Conservation (phyloP, 2,888 invertebrate species). For the Apodemia duryi region DNA sequence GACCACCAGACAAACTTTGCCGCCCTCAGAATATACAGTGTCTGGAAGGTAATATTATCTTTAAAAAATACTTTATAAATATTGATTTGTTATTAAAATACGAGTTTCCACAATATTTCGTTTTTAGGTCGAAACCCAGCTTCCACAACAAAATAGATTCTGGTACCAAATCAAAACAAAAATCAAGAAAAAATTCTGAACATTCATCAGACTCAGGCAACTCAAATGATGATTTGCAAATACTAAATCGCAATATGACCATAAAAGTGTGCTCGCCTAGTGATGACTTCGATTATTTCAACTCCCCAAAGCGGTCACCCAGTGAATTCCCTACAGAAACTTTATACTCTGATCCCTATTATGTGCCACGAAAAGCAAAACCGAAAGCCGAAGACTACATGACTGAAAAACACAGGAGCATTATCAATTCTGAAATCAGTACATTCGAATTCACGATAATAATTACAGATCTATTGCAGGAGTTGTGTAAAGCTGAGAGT, state of each 20-base stretch:
- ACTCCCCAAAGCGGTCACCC: constrained; percentile 59
- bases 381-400: constrained; percentile 75
- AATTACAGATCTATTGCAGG: constrained; percentile 77
- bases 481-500: constrained; percentile 74
- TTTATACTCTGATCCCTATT: constrained; percentile 49
- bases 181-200: constrained; percentile 41
- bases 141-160: constrained; percentile 42
- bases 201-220: constrained; percentile 68
- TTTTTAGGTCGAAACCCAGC: constrained; percentile 45
- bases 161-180: constrained; percentile 40
- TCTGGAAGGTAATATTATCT: constrained; percentile 41
- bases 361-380: constrained; percentile 57
- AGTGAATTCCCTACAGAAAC: constrained; percentile 57
- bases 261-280: constrained; percentile 77
- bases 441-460: constrained; percentile 78
- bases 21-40: constrained; percentile 44
- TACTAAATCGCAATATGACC: constrained; percentile 70
- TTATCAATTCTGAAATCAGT: constrained; percentile 72
- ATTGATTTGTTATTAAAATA: neutral
- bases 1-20: constrained; percentile 41
- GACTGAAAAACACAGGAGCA: constrained; percentile 70
- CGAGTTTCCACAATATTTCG: neutral
- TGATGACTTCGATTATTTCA: constrained; percentile 82
- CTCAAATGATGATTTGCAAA: constrained; percentile 71
- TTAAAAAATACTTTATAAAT: neutral